Evolutionary conservation across 2,888 invertebrate genomes (phyloP), one percentile per base, ranked within the genome.

Genomic region (Eupithecia subumbrata): DNA sequence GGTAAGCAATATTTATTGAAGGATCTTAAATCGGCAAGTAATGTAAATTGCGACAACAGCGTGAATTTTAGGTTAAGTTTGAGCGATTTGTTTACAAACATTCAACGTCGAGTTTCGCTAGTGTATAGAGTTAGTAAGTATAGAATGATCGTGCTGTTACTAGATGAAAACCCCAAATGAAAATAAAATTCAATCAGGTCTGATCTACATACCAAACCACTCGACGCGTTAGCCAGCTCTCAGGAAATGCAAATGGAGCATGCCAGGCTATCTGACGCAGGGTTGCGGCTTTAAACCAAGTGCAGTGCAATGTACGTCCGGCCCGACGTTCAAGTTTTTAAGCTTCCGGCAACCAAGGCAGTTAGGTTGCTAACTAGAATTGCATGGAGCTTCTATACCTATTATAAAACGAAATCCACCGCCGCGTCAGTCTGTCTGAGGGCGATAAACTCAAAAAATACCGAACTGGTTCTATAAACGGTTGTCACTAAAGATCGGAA

Each of bases 211-310:
- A 60, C 25, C 25, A 60, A 60, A 60, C 60, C 60, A 60, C 60
- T 60, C 79, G 76, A 56, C 81, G 80, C 80, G 80, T 82, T 84
- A 82, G 82, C 82, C 60, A 25, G 25, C 60, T 82, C 81, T 80
- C 81, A 84, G 87, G 88, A 89, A 87, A 86, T 86, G 84, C 85
- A 87, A 83, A 83, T 80, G 80, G 79, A 80, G 80, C 84, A 79
- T 80, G 79, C 74, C 67, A 71, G 45, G 63, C 30, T 73, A 73
- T 71, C 71, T 67, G 73, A 70, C 73, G 37, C 60, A 73, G 68
- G 64, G 52, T 60, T 73, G 71, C 48, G 56, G 48, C 52, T 37
- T 52, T 34, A 9, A 67, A 66, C 64, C 18, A 30, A 34, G 70
- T 70, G 66, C 43, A 70, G 34, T 30, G 64, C 64, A 34, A 64